Evolutionary conservation across 1,140 invertebrate species (phyloP).

Genomic region (Epicauta chinensis): DNA sequence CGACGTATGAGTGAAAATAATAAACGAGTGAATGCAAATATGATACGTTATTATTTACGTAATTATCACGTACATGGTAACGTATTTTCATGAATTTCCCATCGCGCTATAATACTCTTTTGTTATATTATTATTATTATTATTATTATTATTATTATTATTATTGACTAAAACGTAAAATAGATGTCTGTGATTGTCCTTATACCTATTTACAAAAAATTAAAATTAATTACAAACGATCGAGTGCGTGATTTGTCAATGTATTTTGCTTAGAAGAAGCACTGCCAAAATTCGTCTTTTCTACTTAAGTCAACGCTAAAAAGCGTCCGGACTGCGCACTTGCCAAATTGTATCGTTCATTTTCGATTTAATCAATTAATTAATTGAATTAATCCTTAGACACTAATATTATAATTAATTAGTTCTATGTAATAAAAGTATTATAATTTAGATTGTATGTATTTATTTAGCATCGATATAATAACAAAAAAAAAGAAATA

Average conservation of each 20-base stretch:
- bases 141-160: too few relatives aligned
- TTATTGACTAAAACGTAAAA: too few relatives aligned
- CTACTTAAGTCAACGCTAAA: conserved; percentile 1
- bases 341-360: conserved; percentile 19
- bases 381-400: conserved; percentile 12
- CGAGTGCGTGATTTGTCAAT: conserved; percentile 20
- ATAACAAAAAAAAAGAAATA: neutral
- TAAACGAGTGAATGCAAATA: conserved; percentile 15
- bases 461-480: conserved; percentile 22
- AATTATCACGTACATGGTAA: neutral
- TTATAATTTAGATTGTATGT: conserved; percentile 26
- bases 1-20: conserved; percentile 3
- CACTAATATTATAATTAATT: conserved; percentile 14
- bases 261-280: conserved; percentile 18
- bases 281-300: conserved; percentile 21
- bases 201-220: conserved; percentile 14
- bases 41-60: neutral
- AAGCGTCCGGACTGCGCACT: conserved; percentile 19
- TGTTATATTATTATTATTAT: neutral
- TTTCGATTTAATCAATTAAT: too few relatives aligned
- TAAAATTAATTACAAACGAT: neutral
- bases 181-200: conserved; percentile 27
- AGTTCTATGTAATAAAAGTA: conserved; percentile 21
- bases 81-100: neutral
- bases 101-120: conserved; percentile 12